Conservation (phyloP, 1,140 invertebrate genomes). For the Drosophila dunni region DNA sequence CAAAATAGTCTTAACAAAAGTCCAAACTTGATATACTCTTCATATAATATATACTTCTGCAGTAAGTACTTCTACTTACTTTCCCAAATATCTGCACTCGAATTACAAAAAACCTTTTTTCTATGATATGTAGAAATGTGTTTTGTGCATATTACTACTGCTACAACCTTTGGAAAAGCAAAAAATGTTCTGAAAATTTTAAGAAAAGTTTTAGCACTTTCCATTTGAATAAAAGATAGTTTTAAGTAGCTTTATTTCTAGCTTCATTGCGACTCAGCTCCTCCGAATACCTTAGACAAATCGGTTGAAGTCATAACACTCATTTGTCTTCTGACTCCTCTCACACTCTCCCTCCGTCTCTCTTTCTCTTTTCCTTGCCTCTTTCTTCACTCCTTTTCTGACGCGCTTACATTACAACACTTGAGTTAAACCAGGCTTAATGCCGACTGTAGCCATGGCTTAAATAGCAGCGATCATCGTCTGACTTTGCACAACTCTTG, state of each 20-base stretch:
- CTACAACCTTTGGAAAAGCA: too few species aligned
- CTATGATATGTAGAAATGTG: too few species aligned
- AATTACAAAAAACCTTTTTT: too few species aligned
- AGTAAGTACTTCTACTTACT: too few species aligned
- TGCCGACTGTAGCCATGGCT: slow-evolving; percentile 46
- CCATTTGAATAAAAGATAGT: not conserved
- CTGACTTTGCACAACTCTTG: slow-evolving; percentile 16
- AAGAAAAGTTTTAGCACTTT: not conserved
- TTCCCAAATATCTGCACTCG: too few species aligned
- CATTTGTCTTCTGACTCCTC: slow-evolving; percentile 23
- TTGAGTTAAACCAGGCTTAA: slow-evolving; percentile 70
- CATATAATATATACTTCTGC: too few species aligned
- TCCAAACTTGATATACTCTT: not conserved
- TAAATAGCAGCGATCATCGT: slow-evolving; percentile 66
- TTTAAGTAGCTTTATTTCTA: slow-evolving; percentile 1
- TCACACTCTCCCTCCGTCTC: too few species aligned
- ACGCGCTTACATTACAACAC: slow-evolving; percentile 55
- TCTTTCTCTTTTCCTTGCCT: too few species aligned
- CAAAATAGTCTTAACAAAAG: not conserved
- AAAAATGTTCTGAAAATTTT: not conserved
- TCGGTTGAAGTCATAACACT: slow-evolving; percentile 47
- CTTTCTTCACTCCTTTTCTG: not conserved
- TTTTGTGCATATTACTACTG: too few species aligned
- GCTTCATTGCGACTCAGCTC: slow-evolving; percentile 10
- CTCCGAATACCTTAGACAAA: slow-evolving; percentile 26